phyloP scores from a whole-genome alignment of 2,888 invertebrate genomes.

The Galeruca laticollis region DNA sequence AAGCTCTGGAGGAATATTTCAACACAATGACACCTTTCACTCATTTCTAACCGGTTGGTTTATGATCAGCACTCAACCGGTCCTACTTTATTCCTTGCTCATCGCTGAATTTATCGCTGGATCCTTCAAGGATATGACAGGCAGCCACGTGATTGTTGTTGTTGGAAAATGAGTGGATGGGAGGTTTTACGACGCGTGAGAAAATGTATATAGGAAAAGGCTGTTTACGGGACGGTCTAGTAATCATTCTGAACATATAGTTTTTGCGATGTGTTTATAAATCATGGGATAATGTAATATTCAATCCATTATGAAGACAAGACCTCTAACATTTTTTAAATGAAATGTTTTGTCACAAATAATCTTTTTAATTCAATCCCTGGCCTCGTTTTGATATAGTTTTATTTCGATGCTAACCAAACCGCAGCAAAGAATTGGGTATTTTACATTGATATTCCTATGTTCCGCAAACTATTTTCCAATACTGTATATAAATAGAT shows the following conservation, averaged over 20 bases:
- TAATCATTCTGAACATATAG: not conserved
- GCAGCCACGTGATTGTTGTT: conserved; percentile 12
- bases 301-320: too few species aligned
- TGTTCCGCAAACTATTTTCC: too few species aligned
- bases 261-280: too few species aligned
- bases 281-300: too few species aligned
- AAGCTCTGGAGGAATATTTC: conserved; percentile 33
- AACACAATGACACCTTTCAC: conserved; percentile 42
- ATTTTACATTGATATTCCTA: too few species aligned
- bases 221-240: not conserved
- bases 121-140: conserved; percentile 14
- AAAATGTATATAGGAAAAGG: conserved; percentile 11
- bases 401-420: too few species aligned
- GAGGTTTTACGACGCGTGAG: conserved; percentile 35
- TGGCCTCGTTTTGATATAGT: too few species aligned
- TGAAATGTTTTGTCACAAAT: too few species aligned
- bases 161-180: conserved; percentile 24
- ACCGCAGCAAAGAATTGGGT: too few species aligned
- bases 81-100: conserved; percentile 41
- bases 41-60: conserved; percentile 44
- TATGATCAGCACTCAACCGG: conserved; percentile 51
- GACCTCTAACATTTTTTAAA: too few species aligned
- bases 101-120: conserved; percentile 42
- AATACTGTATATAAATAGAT: too few species aligned
- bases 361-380: too few species aligned